Evolutionary conservation across 2,888 invertebrate genomes (phyloP).

Genomic region (Camponotus fellah): DNA sequence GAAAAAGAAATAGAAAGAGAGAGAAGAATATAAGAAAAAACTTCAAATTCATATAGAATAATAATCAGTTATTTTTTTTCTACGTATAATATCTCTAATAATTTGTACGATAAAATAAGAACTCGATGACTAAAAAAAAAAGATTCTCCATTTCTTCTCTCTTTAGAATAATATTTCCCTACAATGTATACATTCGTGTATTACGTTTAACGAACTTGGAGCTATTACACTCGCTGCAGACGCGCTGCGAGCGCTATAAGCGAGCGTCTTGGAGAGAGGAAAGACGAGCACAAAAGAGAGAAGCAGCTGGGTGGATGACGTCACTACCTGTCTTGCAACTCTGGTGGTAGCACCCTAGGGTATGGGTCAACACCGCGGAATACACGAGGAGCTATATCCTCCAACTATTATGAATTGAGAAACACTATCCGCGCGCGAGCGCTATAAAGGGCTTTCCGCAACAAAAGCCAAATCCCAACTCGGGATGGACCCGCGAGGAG

Average conservation of each 20-base stretch:
- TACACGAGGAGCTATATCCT: conserved; percentile 27
- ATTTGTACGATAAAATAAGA: background rate
- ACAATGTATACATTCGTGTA: conserved; percentile 19
- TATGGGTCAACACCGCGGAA: conserved; percentile 79
- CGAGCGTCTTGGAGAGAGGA: conserved; percentile 42
- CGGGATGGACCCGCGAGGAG: background rate
- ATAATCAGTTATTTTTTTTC: background rate
- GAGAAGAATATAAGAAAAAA: background rate
- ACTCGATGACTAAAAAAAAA: background rate
- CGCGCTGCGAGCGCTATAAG: conserved; percentile 8
- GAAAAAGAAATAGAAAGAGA: too few species aligned
- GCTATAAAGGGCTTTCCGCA: conserved; percentile 22
- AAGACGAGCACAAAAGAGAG: conserved; percentile 68
- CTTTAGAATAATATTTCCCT: conserved; percentile 32
- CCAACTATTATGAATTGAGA: conserved; percentile 56
- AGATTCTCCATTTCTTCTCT: conserved; percentile 12
- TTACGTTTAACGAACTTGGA: conserved; percentile 46
- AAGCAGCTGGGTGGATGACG: conserved; percentile 81
- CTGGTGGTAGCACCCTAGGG: conserved; percentile 75
- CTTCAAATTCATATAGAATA: background rate
- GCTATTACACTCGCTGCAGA: conserved; percentile 37
- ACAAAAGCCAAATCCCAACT: conserved; percentile 38
- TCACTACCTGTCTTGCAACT: conserved; percentile 83
- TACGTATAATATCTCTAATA: conserved; percentile 13
- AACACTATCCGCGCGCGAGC: conserved; percentile 44